These are phyloP conservation scores for Hexactinellida sp. DNA, from an alignment of 37 sponge, comb jelly and placozoan genomes.

Conservation along the genomic window DNA sequence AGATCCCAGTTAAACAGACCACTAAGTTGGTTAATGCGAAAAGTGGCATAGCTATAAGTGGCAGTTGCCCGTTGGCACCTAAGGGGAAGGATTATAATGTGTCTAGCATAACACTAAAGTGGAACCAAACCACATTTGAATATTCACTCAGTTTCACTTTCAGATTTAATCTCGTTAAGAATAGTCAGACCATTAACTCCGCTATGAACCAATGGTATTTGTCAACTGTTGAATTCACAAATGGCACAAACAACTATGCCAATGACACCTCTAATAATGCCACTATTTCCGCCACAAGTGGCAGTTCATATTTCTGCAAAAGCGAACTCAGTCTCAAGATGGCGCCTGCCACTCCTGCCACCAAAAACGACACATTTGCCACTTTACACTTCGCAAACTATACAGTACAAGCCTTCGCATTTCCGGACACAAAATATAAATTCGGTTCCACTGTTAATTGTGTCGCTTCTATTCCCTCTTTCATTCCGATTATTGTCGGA, in stretches of 20 bases:
- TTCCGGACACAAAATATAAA: background rate
- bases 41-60: background rate
- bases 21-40: background rate
- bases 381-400: background rate
- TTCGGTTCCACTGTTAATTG: background rate
- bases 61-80: background rate
- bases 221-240: background rate
- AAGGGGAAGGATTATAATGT: background rate
- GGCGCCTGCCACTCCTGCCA: background rate
- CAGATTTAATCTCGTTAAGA: background rate
- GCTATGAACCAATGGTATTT: background rate
- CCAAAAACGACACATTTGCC: background rate
- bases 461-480: background rate
- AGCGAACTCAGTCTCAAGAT: background rate
- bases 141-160: background rate
- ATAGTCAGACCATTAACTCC: background rate
- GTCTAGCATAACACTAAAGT: background rate
- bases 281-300: background rate
- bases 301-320: background rate
- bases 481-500: background rate
- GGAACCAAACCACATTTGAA: background rate
- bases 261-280: background rate
- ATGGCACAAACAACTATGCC: background rate
- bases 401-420: background rate
- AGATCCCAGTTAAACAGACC: background rate